Base-by-base conservation (phyloP, 2,113 vertebrate species). In the Rhineura floridana region DNA sequence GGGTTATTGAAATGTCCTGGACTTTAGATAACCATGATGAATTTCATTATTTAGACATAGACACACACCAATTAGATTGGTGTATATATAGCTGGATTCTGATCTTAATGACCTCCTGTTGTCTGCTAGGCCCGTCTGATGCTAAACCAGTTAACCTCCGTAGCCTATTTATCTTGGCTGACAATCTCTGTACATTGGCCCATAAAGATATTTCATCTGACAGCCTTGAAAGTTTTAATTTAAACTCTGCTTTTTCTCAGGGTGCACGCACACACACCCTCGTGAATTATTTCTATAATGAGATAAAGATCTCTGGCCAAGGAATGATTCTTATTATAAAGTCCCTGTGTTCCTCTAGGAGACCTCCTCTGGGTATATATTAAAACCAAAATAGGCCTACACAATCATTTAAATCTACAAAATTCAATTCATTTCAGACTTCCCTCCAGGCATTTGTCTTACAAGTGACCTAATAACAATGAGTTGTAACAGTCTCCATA, bases 231-330 rank as follows among this genome's bases (percentile, higher is more conserved):
- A 93, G 92, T 48, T 86, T 93, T 93, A 15, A 88, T 91, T 93
- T 94, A 88, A 88, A 65, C 59, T 55, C 55, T 59, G 4, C 72
- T 65, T 82, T 87, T 95, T 94, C 93, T 85, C 88, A 83, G 76
- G 62, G 50, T 88, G 90, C 90, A 50, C 83, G 39, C 9, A 55
- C 39, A n/a, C 10, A 21, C 90, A 50, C 84, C 10, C n/a, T 28
- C 4, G 84, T 91, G 90, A 95, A 94, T 95, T 91, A 93, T 93
- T 93, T 88, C 91, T 91, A 59, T 94, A 93, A 86, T 85, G 92
- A 94, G 94, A 96, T 96, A 92, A 95, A 93, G 91, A 91, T 95
- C 89, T 93, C 90, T 89, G 89, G 92, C 93, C 93, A 95, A 93
- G 93, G 94, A 95, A 90, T 88, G 88, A 92, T 94, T 92, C 87